A percentile compares a stretch with the other conserved stretches of the same genome.
Evolutionary conservation across 2,888 invertebrate species (phyloP).

Genomic region (Macrostomum cliftonense): DNA sequence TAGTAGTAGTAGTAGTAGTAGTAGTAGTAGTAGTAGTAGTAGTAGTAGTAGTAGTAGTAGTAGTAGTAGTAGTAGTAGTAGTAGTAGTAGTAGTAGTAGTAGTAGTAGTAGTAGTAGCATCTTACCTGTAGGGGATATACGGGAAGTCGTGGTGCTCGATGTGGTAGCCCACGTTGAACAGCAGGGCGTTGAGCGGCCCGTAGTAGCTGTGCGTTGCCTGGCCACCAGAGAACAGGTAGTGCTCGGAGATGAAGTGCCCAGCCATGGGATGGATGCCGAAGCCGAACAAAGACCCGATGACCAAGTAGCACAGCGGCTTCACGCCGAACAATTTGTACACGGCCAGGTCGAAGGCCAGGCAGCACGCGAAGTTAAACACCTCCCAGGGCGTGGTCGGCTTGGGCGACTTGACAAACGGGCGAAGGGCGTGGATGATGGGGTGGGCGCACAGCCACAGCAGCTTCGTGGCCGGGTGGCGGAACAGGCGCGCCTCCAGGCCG

Average conservation of each 20-base stretch:
- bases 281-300: conserved; percentile 65
- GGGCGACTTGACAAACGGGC: conserved; percentile 57
- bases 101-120: no score
- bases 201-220: conserved; percentile 96
- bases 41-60: no score
- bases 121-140: conserved; percentile 51
- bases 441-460: conserved; percentile 76
- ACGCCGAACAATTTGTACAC: conserved; percentile 61
- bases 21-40: no score
- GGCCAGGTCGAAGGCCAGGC: conserved; percentile 60
- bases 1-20: no score
- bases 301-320: conserved; percentile 61
- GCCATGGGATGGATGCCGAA: conserved; percentile 95
- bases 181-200: conserved; percentile 80
- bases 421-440: conserved; percentile 77
- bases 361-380: conserved; percentile 60
- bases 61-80: no score
- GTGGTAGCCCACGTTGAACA: conserved; percentile 95
- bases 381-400: conserved; percentile 60
- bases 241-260: conserved; percentile 94
- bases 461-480: conserved; percentile 74
- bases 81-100: no score
- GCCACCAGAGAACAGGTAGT: conserved; percentile 69
- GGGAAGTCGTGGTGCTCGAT: conserved; percentile 99
- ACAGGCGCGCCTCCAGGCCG: conserved; percentile 67